Evolutionary conservation across 2,797 vertebrate genomes (phyloP).

Genomic region (Acrossocheilus fasciatus): DNA sequence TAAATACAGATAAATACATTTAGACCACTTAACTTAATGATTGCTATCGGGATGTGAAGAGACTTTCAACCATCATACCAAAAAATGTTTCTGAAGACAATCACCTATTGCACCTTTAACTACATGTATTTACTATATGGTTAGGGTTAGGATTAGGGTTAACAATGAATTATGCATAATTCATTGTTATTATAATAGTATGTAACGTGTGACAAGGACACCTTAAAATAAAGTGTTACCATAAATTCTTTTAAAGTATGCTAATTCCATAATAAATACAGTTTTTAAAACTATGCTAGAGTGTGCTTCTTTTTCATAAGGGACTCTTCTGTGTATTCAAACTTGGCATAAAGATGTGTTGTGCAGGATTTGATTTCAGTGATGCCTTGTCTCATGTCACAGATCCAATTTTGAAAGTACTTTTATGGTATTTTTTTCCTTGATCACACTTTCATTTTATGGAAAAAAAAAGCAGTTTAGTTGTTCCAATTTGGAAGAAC

Average conservation of each 20-base stretch:
- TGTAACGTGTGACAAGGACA: background rate
- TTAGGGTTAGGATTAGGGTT: background rate
- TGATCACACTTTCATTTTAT: background rate
- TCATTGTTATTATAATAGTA: background rate
- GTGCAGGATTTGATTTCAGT: background rate
- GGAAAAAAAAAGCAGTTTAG: background rate
- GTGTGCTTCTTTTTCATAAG: background rate
- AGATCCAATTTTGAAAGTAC: background rate
- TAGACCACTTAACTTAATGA: no score
- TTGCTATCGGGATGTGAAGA: no score
- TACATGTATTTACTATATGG: background rate
- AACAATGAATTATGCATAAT: background rate
- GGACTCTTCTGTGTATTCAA: background rate
- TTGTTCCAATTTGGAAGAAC: background rate
- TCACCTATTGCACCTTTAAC: no score
- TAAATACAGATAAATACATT: no score
- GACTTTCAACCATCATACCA: no score
- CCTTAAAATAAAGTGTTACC: no score
- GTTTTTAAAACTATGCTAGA: background rate
- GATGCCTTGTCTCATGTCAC: background rate
- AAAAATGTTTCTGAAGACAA: no score
- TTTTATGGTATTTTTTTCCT: background rate
- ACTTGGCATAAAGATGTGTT: background rate
- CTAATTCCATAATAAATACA: background rate
- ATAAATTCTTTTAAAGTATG: background rate